Evolutionary conservation across 1,140 invertebrate species (phyloP), one percentile per base, ranked within the genome.

Genomic region (Adoxophyes honmai): DNA sequence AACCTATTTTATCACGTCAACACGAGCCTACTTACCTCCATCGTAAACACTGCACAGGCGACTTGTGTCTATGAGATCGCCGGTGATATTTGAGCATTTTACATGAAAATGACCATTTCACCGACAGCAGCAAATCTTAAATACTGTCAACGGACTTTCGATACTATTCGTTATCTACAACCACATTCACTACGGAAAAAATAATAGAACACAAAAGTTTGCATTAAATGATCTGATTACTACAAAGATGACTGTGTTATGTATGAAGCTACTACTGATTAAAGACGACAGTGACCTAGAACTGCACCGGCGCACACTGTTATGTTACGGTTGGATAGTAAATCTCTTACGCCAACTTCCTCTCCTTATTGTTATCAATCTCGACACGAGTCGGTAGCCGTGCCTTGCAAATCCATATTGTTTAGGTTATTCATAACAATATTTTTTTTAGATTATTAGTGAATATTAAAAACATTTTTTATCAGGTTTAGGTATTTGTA

Each of bases 71-170:
- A 68, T 86, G 85, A 35, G 83, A 85, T 59, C 88, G 81, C 60
- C 86, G 81, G 73, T 89, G 86, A 86, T 88, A 86, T 74, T 88
- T 90, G 75, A 90, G 86, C 88, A 90, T 90, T 88, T 88, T 84
- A 74, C 60, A 73, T 44, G 67, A 88, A 88, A 88, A 86, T 81
- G 81, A 71, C 81, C 85, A 88, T 88, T 86, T 88, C 85, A 83
- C 73, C 78, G 69, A 57, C 35, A 55, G 21, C 14, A 8, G 33
- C 57, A 66, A 65, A 34, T 67, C 59, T 66, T 65, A 60, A 69
- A 57, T 57, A 62, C 34, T 42, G 51, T 62, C 57, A 57, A 48
- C 63, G 62, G 52, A 37, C 33, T 14, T 52, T 53, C 15, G 53
- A 28, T 33, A 6, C 42, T 21, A 13, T 52, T 55, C 42, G 48